These are phyloP conservation scores for Borostomias antarcticus DNA, from an alignment of 2,797 vertebrate genomes.

Conservation along the genomic window DNA sequence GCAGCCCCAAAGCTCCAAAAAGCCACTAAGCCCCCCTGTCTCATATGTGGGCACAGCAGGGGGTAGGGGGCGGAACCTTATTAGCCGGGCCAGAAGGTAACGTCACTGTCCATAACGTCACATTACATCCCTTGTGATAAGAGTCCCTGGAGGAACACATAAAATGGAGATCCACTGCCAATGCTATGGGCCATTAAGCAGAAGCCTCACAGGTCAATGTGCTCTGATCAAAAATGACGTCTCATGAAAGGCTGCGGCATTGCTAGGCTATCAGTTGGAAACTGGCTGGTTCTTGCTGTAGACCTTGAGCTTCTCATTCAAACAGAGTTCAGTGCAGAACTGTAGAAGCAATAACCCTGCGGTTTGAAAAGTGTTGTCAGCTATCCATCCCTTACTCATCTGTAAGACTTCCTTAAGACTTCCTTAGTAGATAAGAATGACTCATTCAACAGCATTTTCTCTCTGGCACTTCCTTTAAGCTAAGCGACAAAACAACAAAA, in stretches of 20 bases:
- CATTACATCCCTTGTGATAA: neutral
- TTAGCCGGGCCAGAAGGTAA: conserved; percentile 11
- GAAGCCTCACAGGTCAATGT: neutral
- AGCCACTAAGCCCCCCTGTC: conserved; percentile 13
- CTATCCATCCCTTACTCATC: neutral
- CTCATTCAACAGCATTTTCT: neutral
- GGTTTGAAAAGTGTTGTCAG: neutral
- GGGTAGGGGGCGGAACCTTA: conserved; percentile 16
- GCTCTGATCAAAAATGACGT: neutral
- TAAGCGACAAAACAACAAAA: neutral
- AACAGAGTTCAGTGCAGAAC: no score
- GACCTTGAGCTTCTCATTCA: no score
- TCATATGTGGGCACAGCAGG: conserved; percentile 35
- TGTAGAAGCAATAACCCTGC: neutral
- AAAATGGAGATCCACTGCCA: neutral
- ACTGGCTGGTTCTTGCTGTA: no score
- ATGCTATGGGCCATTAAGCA: conserved; percentile 11
- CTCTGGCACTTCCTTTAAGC: neutral
- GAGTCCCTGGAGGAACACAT: neutral
- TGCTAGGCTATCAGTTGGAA: neutral
- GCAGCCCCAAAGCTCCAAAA: neutral
- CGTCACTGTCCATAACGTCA: neutral
- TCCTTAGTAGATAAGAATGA: neutral
- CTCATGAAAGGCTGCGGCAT: neutral
- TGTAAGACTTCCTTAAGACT: no score